phyloP scores from a whole-genome alignment of 2,797 vertebrate species.

The Pseudochirops corinnae region DNA sequence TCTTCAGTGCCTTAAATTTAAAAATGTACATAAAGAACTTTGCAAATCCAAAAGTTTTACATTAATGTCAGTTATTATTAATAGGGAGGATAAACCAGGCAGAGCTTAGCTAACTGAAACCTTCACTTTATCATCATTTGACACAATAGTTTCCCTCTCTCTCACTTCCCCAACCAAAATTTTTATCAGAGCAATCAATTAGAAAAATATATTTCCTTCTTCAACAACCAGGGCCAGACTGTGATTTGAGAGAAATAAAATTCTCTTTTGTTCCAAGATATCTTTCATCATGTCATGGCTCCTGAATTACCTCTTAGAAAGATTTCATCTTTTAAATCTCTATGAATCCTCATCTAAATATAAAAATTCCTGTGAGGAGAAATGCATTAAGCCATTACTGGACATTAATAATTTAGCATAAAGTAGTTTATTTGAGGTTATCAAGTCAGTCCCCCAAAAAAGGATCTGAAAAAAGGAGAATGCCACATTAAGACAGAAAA shows the following conservation, averaged over 20 bases:
- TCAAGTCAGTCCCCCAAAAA: neutral
- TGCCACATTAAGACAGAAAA: neutral
- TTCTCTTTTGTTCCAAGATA: neutral
- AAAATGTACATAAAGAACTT: neutral
- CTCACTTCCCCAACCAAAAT: neutral
- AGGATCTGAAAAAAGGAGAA: neutral
- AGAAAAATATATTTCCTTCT: neutral
- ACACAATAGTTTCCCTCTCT: neutral
- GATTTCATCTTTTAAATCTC: neutral
- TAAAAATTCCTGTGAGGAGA: neutral
- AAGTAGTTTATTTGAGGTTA: neutral
- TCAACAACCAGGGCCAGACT: neutral
- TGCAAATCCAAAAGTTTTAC: neutral
- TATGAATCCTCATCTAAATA: neutral
- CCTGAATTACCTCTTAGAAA: neutral
- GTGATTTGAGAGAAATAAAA: neutral
- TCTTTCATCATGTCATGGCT: neutral
- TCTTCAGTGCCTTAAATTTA: neutral
- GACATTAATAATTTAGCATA: neutral
- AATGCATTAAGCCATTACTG: neutral
- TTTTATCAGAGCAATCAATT: neutral
- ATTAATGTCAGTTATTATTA: neutral
- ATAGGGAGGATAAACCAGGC: neutral
- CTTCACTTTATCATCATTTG: neutral
- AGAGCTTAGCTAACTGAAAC: neutral